These are phyloP conservation scores for Heliconius charithonia DNA, from an alignment of 2,888 invertebrate species.

Conservation along the genomic window DNA sequence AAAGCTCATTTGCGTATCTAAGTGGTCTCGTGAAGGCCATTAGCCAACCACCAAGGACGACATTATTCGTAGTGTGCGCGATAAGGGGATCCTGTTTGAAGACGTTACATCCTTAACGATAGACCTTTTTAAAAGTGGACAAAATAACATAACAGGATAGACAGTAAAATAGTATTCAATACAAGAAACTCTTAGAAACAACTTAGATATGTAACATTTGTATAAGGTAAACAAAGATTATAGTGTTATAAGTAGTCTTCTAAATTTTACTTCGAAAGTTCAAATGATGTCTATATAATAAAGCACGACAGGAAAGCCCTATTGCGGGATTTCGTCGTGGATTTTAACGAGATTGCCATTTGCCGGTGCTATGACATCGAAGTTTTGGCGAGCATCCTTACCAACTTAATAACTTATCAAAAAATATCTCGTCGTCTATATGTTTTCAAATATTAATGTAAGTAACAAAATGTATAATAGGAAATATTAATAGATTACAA, in stretches of 20 bases:
- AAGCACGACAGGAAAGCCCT: constrained; percentile 57
- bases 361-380: constrained; percentile 67
- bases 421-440: constrained; percentile 19
- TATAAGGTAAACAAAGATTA: not conserved
- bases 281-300: constrained; percentile 26
- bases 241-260: not conserved
- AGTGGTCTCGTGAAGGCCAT: constrained; percentile 80
- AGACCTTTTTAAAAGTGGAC: constrained; percentile 70
- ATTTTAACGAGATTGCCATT: constrained; percentile 81
- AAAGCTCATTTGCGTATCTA: constrained; percentile 84
- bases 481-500: no score
- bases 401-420: constrained; percentile 75
- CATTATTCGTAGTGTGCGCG: constrained; percentile 79
- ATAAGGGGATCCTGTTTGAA: constrained; percentile 65
- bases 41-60: constrained; percentile 80
- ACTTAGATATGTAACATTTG: not conserved
- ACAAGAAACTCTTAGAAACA: not conserved
- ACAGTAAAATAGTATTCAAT: not conserved
- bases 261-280: constrained; percentile 18
- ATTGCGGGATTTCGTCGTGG: constrained; percentile 70
- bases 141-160: constrained; percentile 38
- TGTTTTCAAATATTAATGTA: not conserved
- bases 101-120: constrained; percentile 70
- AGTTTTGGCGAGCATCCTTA: constrained; percentile 67
- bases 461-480: not conserved